Base-by-base conservation (phyloP, 2,113 vertebrate genomes). In the Thomomys bottae region DNA sequence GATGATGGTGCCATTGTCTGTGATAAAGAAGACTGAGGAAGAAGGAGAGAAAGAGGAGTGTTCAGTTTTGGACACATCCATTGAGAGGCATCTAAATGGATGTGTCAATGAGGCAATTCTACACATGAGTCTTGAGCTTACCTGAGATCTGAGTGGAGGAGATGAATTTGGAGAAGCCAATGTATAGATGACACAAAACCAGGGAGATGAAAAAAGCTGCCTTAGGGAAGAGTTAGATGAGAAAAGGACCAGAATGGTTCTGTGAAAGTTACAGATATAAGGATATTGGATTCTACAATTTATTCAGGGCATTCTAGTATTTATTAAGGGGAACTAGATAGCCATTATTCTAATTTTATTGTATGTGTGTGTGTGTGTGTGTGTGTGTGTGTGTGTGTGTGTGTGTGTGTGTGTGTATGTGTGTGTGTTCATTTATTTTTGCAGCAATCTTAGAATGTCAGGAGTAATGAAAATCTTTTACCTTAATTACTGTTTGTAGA, bases 71-170 rank as follows among this genome's bases (percentile, higher is more conserved):
- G 63, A 73, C 57, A 1, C 4, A 80, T 64, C 92, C 38, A 0
- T 54, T 84, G 76, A 93, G 86, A 36, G 34, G 30, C 3, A 0
- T 72, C 92, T 82, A 64, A 94, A 93, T 88, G 88, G 86, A 86
- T 66, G 83, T 91, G 90, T 94, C 90, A 86, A 67, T 88, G 23
- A 67, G 57, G 63, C 8, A 2, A 87, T 36, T 86, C 90, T 86
- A 87, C 93, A 78, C 87, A 90, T 92, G 93, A 95, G 84, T 87
- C 93, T 73, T 90, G 92, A 88, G 83, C 86, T 88, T 92, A 63
- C 90, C 64, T 80, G 83, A 94, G 88, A 94, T 95, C 93, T 84
- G 86, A 78, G 66, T 95, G 2, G 2, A 90, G 86, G 83, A 89
- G 84, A 80, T 21, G 93, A 92, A 93, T 75, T 78, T 90, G 88